Evolutionary conservation across 2,888 invertebrate genomes (phyloP).

Genomic region (Epistrophe eligans): DNA sequence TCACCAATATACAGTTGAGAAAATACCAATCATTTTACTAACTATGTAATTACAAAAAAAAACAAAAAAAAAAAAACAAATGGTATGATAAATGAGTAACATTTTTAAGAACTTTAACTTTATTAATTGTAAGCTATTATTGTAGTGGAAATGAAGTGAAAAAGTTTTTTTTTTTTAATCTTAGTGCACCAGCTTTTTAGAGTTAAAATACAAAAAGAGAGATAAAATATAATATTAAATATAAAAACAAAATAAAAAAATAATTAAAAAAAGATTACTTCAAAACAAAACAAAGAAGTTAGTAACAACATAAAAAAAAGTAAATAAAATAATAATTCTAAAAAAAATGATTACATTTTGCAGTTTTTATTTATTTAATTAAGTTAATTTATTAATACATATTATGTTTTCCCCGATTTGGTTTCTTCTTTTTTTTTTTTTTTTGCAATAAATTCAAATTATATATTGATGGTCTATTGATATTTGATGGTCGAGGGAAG

Average conservation of each 20-base stretch:
- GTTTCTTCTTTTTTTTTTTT: slow-evolving; percentile 6
- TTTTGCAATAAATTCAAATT: background rate
- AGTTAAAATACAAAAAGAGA: slow-evolving; percentile 68
- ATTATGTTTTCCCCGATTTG: slow-evolving; percentile 1
- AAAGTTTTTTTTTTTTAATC: slow-evolving; percentile 65
- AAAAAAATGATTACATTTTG: slow-evolving; percentile 54
- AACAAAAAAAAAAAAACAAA: slow-evolving; percentile 33
- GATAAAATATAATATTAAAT: slow-evolving; percentile 69
- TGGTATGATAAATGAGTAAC: slow-evolving; percentile 48
- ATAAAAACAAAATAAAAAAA: slow-evolving; percentile 46
- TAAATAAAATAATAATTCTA: slow-evolving; percentile 74
- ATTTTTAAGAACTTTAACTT: slow-evolving; percentile 63
- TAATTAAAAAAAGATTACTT: slow-evolving; percentile 65
- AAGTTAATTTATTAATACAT: background rate
- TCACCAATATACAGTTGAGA: slow-evolving; percentile 71
- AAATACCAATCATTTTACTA: slow-evolving; percentile 74
- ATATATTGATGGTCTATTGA: too few relatives aligned
- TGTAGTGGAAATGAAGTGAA: slow-evolving; percentile 71
- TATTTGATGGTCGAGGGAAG: slow-evolving; percentile 6
- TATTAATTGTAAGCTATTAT: slow-evolving; percentile 73
- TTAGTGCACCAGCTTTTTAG: slow-evolving; percentile 76
- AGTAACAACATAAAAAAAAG: slow-evolving; percentile 69
- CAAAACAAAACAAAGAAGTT: slow-evolving; percentile 74
- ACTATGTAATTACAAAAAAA: slow-evolving; percentile 59
- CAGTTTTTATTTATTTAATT: slow-evolving; percentile 23